Percentiles rank a stretch among this genome's conserved stretches.
These are phyloP conservation scores for Gallinago nigripennis DNA, from an alignment of 2,797 vertebrate genomes.

Conservation along the genomic window DNA sequence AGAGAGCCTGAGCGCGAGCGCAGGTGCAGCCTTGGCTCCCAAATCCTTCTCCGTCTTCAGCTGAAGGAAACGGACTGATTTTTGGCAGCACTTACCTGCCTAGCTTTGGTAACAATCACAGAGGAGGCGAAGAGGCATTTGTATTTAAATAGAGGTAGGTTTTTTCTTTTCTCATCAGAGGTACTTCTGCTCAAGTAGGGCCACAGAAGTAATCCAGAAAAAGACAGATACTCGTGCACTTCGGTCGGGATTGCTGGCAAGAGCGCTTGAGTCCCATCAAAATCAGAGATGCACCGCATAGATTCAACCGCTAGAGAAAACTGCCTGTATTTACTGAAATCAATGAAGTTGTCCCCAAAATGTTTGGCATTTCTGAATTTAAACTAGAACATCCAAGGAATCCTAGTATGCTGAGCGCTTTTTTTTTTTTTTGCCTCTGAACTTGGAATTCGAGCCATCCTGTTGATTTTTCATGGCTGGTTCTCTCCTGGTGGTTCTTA, in stretches of 20 bases:
- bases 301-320: background rate
- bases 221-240: background rate
- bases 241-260: background rate
- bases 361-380: background rate
- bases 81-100: background rate
- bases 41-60: background rate
- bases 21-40: background rate
- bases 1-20: background rate
- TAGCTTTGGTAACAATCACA: background rate
- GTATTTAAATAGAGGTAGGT: background rate
- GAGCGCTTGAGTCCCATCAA: background rate
- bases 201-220: background rate
- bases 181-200: background rate
- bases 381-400: background rate
- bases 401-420: background rate
- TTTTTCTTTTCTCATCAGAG: background rate
- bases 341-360: background rate
- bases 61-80: background rate
- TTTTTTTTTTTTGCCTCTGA: background rate
- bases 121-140: background rate
- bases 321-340: background rate
- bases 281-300: background rate
- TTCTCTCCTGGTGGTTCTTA: background rate
- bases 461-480: background rate
- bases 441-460: background rate